phyloP scores from a whole-genome alignment of 2,797 vertebrate species.

The Poeciliopsis infans region DNA sequence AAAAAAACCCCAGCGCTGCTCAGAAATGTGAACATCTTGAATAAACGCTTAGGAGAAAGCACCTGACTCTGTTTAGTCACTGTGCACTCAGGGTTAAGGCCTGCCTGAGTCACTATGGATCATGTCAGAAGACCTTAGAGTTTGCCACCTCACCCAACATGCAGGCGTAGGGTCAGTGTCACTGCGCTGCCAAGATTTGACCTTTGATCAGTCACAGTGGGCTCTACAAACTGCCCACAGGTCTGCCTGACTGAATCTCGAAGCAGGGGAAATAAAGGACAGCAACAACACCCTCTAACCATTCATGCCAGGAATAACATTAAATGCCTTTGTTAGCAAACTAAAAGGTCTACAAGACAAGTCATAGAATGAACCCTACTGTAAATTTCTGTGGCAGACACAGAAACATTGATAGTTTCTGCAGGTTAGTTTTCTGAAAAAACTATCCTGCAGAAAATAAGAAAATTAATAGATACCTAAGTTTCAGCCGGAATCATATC shows the following conservation, averaged over 20 bases:
- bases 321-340: conserved; percentile 39
- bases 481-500: conserved; percentile 25
- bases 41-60: conserved; percentile 36
- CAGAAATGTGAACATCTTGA: conserved; percentile 39
- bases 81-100: conserved; percentile 50
- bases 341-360: conserved; percentile 17
- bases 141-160: conserved; percentile 61
- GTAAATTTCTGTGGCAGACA: neutral
- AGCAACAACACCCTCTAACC: conserved; percentile 52
- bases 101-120: conserved; percentile 62
- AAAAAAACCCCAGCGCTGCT: conserved; percentile 10
- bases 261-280: conserved; percentile 28
- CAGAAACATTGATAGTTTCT: neutral
- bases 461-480: neutral
- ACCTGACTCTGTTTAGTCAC: conserved; percentile 44
- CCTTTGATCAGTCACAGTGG: conserved; percentile 63
- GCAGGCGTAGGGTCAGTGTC: conserved; percentile 62
- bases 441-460: conserved; percentile 8
- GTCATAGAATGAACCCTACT: conserved; percentile 13
- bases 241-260: conserved; percentile 37
- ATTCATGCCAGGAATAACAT: conserved; percentile 27
- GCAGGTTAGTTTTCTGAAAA: neutral
- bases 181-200: conserved; percentile 60
- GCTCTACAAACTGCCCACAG: conserved; percentile 55
- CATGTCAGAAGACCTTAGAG: conserved; percentile 63